These are phyloP conservation scores for Sipha flava DNA, from an alignment of 1,140 invertebrate species.

Conservation along the genomic window DNA sequence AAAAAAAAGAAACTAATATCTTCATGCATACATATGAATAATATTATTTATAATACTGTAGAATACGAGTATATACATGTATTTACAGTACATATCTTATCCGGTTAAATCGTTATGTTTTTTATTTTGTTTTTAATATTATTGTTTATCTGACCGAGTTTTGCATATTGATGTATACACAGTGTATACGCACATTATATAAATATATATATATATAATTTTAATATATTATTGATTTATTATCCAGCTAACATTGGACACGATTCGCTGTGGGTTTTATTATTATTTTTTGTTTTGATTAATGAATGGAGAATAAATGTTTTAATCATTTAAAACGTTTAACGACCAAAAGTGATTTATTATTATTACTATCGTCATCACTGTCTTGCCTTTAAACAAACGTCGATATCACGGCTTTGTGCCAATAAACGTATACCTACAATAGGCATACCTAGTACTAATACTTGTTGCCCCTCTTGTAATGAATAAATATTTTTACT, in stretches of 20 bases:
- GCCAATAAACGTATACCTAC: neutral
- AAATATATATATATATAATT: too few relatives aligned
- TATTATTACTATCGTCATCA: neutral
- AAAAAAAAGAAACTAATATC: neutral
- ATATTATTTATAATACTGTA: neutral
- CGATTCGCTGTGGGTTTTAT: neutral
- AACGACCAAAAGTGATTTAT: neutral
- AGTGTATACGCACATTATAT: too few relatives aligned
- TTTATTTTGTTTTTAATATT: neutral
- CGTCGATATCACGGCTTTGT: neutral
- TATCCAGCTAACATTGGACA: neutral
- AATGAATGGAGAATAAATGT: neutral
- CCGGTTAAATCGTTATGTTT: neutral
- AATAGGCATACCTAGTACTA: neutral
- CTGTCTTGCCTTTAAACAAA: neutral
- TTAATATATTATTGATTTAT: slow-evolving; percentile 2
- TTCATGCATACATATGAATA: neutral
- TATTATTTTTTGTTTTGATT: neutral
- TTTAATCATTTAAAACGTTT: slow-evolving; percentile 6
- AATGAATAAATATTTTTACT: neutral
- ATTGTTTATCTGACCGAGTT: slow-evolving; percentile 9
- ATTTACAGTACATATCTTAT: neutral
- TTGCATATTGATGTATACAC: neutral
- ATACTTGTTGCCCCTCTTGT: neutral
- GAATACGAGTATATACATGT: neutral